Evolutionary conservation across 2,888 invertebrate species (phyloP), one percentile per base, ranked within the genome.

Genomic region (Pachliopta kotzebuea): DNA sequence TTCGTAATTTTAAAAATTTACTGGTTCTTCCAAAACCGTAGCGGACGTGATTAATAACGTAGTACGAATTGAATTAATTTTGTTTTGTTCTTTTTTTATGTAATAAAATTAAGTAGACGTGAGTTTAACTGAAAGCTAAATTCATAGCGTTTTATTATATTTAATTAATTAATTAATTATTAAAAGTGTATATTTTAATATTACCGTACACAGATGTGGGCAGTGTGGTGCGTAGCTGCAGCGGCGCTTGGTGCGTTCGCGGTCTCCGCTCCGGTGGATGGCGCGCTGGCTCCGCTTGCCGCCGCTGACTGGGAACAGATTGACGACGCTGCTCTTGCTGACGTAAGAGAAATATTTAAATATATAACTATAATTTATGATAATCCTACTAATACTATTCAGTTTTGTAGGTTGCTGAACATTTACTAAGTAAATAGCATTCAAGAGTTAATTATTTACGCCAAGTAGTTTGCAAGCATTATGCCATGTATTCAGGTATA

Each of bases 251-350:
- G 85, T 68, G 81, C 81, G 54, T 71, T 83, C 63, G 80, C 83
- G 11, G 80, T 78, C 23, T 84, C 86, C 2, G 86, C 87, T 53
- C 86, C 89, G 9, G 81, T 83, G 6, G 70, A 84, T 24, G 85
- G 82, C 62, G 76, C 83, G 0, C 67, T 79, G 18, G 60, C 75
- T 20, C 74, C 77, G 26, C 70, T 77, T 31, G 65, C 72, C 18
- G 74, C 84, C 56, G 78, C 89, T 70, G 89, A 89, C 71, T 78
- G 92, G 74, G 73, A 86, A 68, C 90, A 90, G 69, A 78, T 90
- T 42, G 91, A 91, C 67, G 75, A 83, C 17, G 76, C 86, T 1
- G 79, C 81, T 61, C 76, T 85, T 60, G 90, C 90, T 66, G 90
- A 89, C 67, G 91, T 91, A 72, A 86, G 87, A 24, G 18, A 24